Evolutionary conservation across 2,888 invertebrate genomes (phyloP).

Genomic region (Gandaritis pyraliata): DNA sequence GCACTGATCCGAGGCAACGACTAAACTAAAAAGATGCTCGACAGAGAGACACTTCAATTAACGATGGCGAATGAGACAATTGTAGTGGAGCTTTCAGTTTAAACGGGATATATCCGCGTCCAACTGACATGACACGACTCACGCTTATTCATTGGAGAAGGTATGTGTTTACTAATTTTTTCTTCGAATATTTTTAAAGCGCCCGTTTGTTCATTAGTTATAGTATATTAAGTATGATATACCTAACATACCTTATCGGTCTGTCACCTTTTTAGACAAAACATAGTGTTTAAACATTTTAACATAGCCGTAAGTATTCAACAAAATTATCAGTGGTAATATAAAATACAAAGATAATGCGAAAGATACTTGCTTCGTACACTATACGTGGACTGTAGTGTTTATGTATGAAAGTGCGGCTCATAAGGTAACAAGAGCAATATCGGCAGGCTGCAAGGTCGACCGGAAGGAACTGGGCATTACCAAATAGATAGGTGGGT

Average conservation of each 20-base stretch:
- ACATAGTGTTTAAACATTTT: constrained; percentile 1
- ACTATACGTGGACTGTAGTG: constrained; percentile 6
- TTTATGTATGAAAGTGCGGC: constrained; percentile 32
- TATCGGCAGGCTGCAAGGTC: constrained; percentile 72
- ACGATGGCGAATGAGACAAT: constrained; percentile 68
- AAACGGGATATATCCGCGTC: constrained; percentile 79
- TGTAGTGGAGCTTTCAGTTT: constrained; percentile 71
- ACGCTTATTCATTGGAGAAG: constrained; percentile 17
- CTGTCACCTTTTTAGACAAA: constrained; percentile 17
- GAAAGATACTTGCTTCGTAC: constrained; percentile 16
- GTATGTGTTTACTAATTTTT: constrained; percentile 4
- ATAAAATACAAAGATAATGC: constrained; percentile 26
- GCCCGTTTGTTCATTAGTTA: not conserved
- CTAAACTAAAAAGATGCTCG: constrained; percentile 60
- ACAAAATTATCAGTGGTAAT: constrained; percentile 15
- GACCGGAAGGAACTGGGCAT: constrained; percentile 73
- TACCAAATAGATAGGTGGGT: constrained; percentile 72
- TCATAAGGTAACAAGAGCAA: constrained; percentile 51
- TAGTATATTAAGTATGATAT: not conserved
- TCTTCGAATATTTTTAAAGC: constrained; percentile 1
- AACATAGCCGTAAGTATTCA: constrained; percentile 6
- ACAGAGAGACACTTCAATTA: constrained; percentile 68
- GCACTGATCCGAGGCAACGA: constrained; percentile 50
- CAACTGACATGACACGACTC: constrained; percentile 46
- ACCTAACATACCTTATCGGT: constrained; percentile 3